Base-by-base conservation (phyloP, 2,888 invertebrate genomes). In the Sesamia inferens region DNA sequence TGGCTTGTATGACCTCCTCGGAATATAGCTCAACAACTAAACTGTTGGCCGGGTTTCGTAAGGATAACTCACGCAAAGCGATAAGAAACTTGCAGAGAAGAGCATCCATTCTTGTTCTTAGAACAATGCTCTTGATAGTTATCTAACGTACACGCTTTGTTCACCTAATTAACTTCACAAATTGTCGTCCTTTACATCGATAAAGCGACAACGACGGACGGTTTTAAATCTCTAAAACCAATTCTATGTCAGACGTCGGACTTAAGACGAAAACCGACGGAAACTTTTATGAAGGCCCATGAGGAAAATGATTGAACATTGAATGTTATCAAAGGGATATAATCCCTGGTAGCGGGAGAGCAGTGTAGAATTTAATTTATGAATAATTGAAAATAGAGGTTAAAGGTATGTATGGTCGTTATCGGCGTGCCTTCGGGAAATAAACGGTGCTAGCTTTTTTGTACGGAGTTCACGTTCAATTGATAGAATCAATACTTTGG, bases 371-470 rank as follows among this genome's bases (percentile, higher is more conserved):
- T 94, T 93, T 91, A 92, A 93, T 92, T 92, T 92, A 93, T 93
- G 94, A 93, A 94, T 94, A 95, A 94, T 94, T 94, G 93, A 94
- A 94, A 93, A 94, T 92, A 92, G 90, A 92, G 92, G 93, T 92
- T 91, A 92, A 91, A 92, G 92, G 92, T 91, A 92, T 93, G 92
- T 91, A 92, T 91, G 92, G 91, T 93, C 93, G 93, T 94, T 94
- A 93, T 91, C 90, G 90, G 83, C 87, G 88, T 88, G 89, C 93
- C 92, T 90, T 79, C 84, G 94, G 94, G 94, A 94, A 93, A 92
- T 93, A 91, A 92, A 87, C 89, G 86, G 87, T 86, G 90, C 87
- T 88, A 90, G 91, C 90, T 92, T 78, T 93, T 78, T 91, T 91
- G 90, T 90, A 92, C 89, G 88, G 82, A 86, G 88, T 89, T 90